These are phyloP conservation scores for Cantharis nigra DNA, from an alignment of 2,888 invertebrate species.

Conservation along the genomic window DNA sequence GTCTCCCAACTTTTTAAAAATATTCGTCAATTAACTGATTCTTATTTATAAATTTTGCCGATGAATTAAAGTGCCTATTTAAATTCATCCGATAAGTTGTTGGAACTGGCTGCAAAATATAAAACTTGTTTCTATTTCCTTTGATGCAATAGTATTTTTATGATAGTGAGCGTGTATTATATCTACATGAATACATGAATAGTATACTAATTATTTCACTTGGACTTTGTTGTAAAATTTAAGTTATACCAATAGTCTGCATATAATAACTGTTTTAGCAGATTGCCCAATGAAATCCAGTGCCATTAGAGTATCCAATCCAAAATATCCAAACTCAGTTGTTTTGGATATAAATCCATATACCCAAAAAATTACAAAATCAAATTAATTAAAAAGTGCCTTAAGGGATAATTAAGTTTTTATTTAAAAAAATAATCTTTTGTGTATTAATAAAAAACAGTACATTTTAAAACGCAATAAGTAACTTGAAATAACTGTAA, in stretches of 20 bases:
- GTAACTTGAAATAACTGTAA: background rate
- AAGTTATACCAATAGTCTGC: background rate
- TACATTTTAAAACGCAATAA: background rate
- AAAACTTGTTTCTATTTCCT: background rate
- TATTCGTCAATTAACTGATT: constrained; percentile 1
- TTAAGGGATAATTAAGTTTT: background rate
- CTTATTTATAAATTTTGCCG: background rate
- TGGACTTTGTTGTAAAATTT: background rate
- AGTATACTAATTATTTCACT: background rate
- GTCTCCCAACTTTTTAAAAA: constrained; percentile 1
- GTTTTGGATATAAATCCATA: background rate
- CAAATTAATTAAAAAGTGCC: background rate
- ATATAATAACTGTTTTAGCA: background rate
- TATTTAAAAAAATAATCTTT: background rate
- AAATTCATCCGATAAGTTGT: background rate
- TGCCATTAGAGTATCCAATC: no score
- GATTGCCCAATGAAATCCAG: background rate
- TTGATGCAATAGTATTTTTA: background rate
- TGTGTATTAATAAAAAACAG: background rate
- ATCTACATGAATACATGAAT: no score
- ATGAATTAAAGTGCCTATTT: background rate
- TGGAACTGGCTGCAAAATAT: background rate
- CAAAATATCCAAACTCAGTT: no score
- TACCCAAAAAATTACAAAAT: background rate
- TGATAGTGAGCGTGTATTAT: background rate